Evolutionary conservation across 2,888 invertebrate genomes (phyloP), one percentile per base, ranked within the genome.

Genomic region (Hypsopygia costalis): DNA sequence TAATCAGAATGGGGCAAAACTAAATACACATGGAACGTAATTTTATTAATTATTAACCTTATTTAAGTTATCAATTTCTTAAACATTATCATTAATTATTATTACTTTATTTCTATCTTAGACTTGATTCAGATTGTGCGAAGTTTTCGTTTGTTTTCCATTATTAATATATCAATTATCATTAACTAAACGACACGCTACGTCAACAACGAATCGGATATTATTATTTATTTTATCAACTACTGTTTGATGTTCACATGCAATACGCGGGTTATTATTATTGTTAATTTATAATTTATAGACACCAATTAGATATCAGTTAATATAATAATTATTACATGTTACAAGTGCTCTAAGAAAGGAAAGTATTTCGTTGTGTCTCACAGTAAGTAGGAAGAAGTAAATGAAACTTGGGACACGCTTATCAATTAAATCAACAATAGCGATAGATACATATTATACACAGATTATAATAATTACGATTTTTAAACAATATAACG

Each of bases 341-440:
- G 58, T 68, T 72, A 73, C 57, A 69, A 69, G 69, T 76, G 69
- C 65, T 68, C 62, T 60, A 67, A 62, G 59, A 71, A 68, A 60
- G 58, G 55, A 69, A 67, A 56, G 58, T 48, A 36, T 58, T 80
- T 85, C 86, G 83, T 83, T 85, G 85, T 83, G 72, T 78, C 60
- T 73, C 62, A 70, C 58, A 40, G 37, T 16, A 4, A 46, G 31
- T 39, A 35, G 29, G 40, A 9, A 29, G 50, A 58, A 56, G 51
- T 48, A 48, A 51, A 53, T 43, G 29, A 44, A 52, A 39, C 45
- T 40, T 76, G 76, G 66, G 75, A 76, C 69, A 73, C 69, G 74
- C 85, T 85, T 86, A 87, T 68, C 66, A 74, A 81, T 75, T 79
- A 86, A 86, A 86, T 77, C 73, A 86, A 88, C 86, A 86, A 81